phyloP scores from a whole-genome alignment of 1,140 invertebrate species.

The Drosophila sulfurigaster region DNA sequence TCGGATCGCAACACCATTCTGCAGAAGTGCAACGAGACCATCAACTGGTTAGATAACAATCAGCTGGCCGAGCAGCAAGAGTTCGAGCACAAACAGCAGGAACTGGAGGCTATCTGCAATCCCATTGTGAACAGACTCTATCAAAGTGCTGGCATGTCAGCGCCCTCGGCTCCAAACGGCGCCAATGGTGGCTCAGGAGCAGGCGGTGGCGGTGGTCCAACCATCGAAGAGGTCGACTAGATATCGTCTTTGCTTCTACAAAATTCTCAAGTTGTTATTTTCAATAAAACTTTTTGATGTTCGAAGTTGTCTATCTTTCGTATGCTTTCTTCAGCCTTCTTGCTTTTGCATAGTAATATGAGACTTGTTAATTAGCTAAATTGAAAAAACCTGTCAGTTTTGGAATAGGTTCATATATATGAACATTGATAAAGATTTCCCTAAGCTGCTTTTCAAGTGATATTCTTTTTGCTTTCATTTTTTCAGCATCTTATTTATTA shows the following conservation, averaged over 20 bases:
- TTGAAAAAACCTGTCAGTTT: too few species aligned
- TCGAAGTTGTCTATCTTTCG: not conserved
- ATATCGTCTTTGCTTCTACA: constrained; percentile 2
- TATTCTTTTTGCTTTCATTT: too few species aligned
- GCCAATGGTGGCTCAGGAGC: constrained; percentile 85
- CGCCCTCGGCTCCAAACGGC: constrained; percentile 85
- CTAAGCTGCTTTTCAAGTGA: too few species aligned
- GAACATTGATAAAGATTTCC: too few species aligned
- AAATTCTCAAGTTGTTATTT: constrained; percentile 9
- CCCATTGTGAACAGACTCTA: constrained; percentile 94
- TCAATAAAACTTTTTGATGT: not conserved
- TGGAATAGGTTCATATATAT: too few species aligned
- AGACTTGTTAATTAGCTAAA: too few species aligned
- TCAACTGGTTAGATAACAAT: constrained; percentile 97
- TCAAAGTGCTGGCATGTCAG: constrained; percentile 87
- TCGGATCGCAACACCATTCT: constrained; percentile 93
- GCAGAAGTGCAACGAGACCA: constrained; percentile 96
- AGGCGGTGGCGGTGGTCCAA: constrained; percentile 90
- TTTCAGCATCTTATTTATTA: too few species aligned
- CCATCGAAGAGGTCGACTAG: constrained; percentile 98
- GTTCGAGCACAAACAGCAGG: constrained; percentile 96
- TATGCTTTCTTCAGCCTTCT: not conserved
- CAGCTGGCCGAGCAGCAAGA: constrained; percentile 96
- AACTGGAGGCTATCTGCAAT: constrained; percentile 92
- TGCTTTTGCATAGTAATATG: too few species aligned